Conservation (phyloP, 2,113 vertebrate genomes). For the Prolemur simus region DNA sequence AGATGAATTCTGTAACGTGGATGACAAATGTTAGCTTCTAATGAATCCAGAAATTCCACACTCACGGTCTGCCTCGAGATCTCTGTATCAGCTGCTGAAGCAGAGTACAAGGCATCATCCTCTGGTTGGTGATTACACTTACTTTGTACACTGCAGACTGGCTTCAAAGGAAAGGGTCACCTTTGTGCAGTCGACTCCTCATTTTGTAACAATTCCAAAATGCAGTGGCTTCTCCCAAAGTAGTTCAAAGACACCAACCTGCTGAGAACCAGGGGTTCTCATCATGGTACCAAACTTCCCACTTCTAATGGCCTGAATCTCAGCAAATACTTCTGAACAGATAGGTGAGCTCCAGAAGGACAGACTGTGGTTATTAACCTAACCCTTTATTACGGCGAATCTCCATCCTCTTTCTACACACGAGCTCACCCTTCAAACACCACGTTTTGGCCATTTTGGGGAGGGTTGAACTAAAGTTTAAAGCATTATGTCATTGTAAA, state of each 20-base stretch:
- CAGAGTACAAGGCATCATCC: neutral
- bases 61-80: neutral
- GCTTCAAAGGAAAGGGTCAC: slow-evolving; percentile 14
- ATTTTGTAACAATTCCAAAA: slow-evolving; percentile 35
- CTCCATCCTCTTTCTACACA: slow-evolving; percentile 16
- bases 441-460: slow-evolving; percentile 36
- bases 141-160: neutral
- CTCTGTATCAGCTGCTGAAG: neutral
- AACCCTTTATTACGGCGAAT: neutral
- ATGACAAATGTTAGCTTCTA: neutral
- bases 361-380: neutral
- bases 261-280: neutral
- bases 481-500: slow-evolving; percentile 65
- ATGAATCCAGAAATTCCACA: neutral
- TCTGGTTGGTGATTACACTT: neutral
- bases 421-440: slow-evolving; percentile 54
- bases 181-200: neutral
- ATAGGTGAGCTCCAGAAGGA: neutral
- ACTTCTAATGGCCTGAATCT: neutral
- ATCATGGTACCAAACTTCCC: neutral
- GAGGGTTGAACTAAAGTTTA: slow-evolving; percentile 52
- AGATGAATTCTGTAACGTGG: neutral
- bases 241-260: slow-evolving; percentile 11
- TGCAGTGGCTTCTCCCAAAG: slow-evolving; percentile 29
- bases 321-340: neutral